Conservation (phyloP, 2,888 invertebrate genomes). For the Archaeoteleia sp. region DNA sequence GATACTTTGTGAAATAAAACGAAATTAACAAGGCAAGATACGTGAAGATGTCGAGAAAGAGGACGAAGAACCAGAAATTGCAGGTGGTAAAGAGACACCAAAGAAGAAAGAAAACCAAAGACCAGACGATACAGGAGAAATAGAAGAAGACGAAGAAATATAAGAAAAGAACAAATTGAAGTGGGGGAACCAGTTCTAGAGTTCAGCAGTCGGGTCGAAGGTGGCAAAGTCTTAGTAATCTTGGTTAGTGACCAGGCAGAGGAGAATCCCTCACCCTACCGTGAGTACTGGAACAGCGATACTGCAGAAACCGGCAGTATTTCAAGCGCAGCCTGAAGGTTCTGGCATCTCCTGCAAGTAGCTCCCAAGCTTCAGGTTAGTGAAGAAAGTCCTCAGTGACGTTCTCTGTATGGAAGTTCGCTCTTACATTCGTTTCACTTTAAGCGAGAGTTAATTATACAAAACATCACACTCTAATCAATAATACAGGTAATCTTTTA, state of each 20-base stretch:
- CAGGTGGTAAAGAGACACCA: constrained; percentile 20
- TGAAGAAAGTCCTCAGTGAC: constrained; percentile 32
- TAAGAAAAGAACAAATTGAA: constrained; percentile 43
- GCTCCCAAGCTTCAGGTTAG: constrained; percentile 44
- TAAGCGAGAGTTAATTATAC: constrained; percentile 5
- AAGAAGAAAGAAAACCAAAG: constrained; percentile 24
- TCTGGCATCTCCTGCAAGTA: constrained; percentile 40
- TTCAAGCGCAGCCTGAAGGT: constrained; percentile 45
- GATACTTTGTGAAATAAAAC: not conserved
- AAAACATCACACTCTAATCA: not conserved
- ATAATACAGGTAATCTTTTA: too few species aligned
- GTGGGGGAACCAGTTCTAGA: constrained; percentile 55
- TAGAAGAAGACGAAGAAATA: constrained; percentile 45
- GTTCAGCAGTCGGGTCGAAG: constrained; percentile 56
- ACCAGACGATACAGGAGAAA: constrained; percentile 43
- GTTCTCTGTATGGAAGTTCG: constrained; percentile 6
- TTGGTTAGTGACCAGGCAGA: constrained; percentile 52
- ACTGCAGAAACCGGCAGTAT: constrained; percentile 49
- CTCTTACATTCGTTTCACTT: constrained; percentile 12
- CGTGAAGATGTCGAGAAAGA: constrained; percentile 2
- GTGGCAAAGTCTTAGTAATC: constrained; percentile 54
- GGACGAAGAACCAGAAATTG: constrained; percentile 22
- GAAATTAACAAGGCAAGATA: constrained; percentile 4
- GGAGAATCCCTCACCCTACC: constrained; percentile 50
- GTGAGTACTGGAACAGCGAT: constrained; percentile 28